phyloP scores from a whole-genome alignment of 1,140 invertebrate species.

The Drosophila ananassae region DNA sequence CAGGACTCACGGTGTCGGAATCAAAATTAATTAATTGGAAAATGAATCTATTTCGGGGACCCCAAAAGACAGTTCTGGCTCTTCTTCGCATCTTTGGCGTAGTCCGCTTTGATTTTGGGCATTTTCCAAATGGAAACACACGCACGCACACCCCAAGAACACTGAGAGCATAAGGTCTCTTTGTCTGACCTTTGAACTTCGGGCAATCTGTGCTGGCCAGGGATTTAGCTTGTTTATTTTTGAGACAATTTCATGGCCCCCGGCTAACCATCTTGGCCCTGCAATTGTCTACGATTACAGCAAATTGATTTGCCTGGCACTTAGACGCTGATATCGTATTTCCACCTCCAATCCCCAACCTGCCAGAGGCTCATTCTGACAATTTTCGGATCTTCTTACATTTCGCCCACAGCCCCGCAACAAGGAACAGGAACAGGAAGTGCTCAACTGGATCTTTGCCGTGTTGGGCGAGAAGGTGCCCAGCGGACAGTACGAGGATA shows the following conservation, averaged over 20 bases:
- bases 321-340: constrained; percentile 52
- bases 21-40: constrained; percentile 80
- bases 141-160: constrained; percentile 4
- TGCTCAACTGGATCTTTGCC: constrained; percentile 94
- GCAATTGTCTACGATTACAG: constrained; percentile 59
- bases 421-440: constrained; percentile 95
- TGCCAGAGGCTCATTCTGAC: neutral
- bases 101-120: constrained; percentile 34
- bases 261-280: constrained; percentile 2
- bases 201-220: constrained; percentile 13
- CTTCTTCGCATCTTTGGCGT: neutral
- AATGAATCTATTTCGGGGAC: constrained; percentile 58
- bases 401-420: constrained; percentile 89
- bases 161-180: constrained; percentile 14
- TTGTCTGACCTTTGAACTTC: constrained; percentile 40
- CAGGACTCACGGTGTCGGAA: constrained; percentile 43
- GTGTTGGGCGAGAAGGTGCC: constrained; percentile 95
- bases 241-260: constrained; percentile 32
- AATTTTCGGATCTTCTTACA: constrained; percentile 5
- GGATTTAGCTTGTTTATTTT: constrained; percentile 44
- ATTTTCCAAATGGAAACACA: constrained; percentile 48
- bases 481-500: constrained; percentile 93
- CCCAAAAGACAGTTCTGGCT: constrained; percentile 11
- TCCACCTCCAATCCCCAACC: constrained; percentile 32
- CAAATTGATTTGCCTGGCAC: constrained; percentile 61